Conservation (phyloP, 2,113 vertebrate genomes). For the Phoenicopterus ruber region DNA sequence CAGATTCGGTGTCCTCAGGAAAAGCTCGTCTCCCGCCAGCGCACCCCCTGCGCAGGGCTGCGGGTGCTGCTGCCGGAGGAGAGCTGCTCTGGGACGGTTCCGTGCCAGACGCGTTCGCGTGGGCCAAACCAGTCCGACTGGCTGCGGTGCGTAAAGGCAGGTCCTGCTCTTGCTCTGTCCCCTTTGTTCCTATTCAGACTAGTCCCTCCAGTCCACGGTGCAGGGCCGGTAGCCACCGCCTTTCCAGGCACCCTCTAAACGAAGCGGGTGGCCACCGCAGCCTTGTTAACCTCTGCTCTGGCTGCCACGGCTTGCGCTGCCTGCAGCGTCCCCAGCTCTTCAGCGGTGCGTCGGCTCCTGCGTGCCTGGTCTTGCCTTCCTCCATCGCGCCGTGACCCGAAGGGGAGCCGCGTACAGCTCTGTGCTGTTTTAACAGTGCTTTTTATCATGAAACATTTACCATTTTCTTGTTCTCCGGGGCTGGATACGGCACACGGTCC, state of each 20-base stretch:
- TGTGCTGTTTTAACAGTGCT: background rate
- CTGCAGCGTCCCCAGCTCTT: background rate
- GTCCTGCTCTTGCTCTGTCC: background rate
- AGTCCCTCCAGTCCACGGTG: background rate
- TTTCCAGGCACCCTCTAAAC: background rate
- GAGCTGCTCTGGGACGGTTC: background rate
- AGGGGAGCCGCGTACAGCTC: too few relatives aligned
- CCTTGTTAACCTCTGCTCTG: background rate
- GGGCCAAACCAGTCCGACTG: background rate
- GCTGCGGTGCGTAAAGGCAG: background rate
- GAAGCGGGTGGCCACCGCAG: background rate
- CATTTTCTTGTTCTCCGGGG: background rate
- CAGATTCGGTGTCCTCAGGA: fast-evolving
- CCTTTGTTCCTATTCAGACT: background rate
- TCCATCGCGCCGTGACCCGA: fast-evolving
- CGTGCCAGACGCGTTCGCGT: fast-evolving
- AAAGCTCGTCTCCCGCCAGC: background rate
- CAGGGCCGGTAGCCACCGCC: background rate
- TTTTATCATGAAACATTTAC: background rate
- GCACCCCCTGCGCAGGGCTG: background rate
- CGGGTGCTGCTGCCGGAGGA: background rate
- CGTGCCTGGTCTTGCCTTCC: background rate
- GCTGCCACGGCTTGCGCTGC: background rate
- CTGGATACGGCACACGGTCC: fast-evolving
- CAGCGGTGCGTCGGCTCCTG: background rate